A percentile compares a stretch with the other conserved stretches of the same genome.
These are phyloP conservation scores for Mythimna impura DNA, from an alignment of 2,888 invertebrate genomes.

Conservation along the genomic window DNA sequence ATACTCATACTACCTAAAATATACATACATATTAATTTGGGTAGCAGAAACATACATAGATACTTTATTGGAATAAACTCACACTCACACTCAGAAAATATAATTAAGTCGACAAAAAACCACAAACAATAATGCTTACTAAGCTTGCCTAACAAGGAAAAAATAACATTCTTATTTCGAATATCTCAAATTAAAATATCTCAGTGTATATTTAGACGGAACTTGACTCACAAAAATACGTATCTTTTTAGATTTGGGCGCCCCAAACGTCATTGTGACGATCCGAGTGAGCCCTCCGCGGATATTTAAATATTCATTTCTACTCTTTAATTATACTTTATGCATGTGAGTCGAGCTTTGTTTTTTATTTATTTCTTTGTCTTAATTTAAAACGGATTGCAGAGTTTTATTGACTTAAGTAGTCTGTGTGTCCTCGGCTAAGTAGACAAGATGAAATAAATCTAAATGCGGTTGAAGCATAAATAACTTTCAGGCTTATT, in stretches of 20 bases:
- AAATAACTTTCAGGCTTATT: slow-evolving; percentile 25
- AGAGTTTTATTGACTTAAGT: slow-evolving; percentile 62
- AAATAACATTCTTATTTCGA: slow-evolving; percentile 42
- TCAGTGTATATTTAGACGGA: slow-evolving; percentile 73
- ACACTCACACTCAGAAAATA: slow-evolving; percentile 2
- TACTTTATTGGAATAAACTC: background rate
- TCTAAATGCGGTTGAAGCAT: slow-evolving; percentile 21
- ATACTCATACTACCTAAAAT: background rate
- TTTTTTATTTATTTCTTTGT: slow-evolving; percentile 73
- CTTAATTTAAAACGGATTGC: slow-evolving; percentile 65
- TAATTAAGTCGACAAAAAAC: slow-evolving; percentile 13
- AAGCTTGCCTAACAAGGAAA: slow-evolving; percentile 55
- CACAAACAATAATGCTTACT: slow-evolving; percentile 37
- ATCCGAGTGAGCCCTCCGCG: slow-evolving; percentile 81
- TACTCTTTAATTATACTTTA: slow-evolving; percentile 88
- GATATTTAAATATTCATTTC: slow-evolving; percentile 89
- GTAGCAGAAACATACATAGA: background rate
- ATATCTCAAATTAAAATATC: slow-evolving; percentile 61
- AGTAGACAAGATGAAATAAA: slow-evolving; percentile 42
- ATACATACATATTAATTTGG: background rate
- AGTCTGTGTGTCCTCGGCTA: slow-evolving; percentile 43
- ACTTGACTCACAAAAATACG: slow-evolving; percentile 86
- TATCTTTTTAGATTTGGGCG: slow-evolving; percentile 85
- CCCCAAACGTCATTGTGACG: slow-evolving; percentile 87
- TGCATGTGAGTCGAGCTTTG: slow-evolving; percentile 84